phyloP scores from a whole-genome alignment of 2,113 vertebrate species.

The Zapus hudsonius region DNA sequence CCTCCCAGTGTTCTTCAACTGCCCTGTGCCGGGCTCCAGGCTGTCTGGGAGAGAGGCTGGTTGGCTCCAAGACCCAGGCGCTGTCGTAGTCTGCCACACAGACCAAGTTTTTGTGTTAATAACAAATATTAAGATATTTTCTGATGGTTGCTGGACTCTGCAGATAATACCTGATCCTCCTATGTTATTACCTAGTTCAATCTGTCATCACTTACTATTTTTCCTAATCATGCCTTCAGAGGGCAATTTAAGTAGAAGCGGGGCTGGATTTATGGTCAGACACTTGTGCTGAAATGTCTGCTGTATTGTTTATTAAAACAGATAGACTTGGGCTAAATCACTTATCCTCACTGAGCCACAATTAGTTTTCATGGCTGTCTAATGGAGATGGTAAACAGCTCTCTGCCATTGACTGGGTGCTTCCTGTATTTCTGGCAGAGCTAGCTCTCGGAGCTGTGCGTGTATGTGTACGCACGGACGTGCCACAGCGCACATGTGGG shows the following conservation, averaged over 20 bases:
- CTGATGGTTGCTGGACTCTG: slow-evolving; percentile 46
- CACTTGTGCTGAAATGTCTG: slow-evolving; percentile 36
- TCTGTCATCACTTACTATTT: slow-evolving; percentile 71
- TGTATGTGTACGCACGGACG: neutral
- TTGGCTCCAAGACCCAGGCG: slow-evolving; percentile 68
- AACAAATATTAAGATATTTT: slow-evolving; percentile 72
- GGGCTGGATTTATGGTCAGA: slow-evolving; percentile 57
- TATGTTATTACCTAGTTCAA: slow-evolving; percentile 12
- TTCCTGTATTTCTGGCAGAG: neutral
- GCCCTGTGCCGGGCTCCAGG: slow-evolving; percentile 54
- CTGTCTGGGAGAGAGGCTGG: slow-evolving; percentile 71
- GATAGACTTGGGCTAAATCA: slow-evolving; percentile 42
- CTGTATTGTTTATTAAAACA: slow-evolving; percentile 61
- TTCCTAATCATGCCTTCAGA: slow-evolving; percentile 51
- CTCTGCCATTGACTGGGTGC: neutral
- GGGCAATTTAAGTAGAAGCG: slow-evolving; percentile 41
- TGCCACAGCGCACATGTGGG: no score
- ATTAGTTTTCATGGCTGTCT: slow-evolving; percentile 50
- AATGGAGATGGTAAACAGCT: neutral
- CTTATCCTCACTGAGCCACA: slow-evolving; percentile 41
- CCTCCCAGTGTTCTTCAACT: neutral
- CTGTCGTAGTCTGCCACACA: neutral
- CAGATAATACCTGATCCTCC: slow-evolving; percentile 27
- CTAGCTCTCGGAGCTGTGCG: neutral
- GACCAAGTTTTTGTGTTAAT: slow-evolving; percentile 65